Evolutionary conservation across 2,888 invertebrate species (phyloP).

Genomic region (Cremastinae sp.): DNA sequence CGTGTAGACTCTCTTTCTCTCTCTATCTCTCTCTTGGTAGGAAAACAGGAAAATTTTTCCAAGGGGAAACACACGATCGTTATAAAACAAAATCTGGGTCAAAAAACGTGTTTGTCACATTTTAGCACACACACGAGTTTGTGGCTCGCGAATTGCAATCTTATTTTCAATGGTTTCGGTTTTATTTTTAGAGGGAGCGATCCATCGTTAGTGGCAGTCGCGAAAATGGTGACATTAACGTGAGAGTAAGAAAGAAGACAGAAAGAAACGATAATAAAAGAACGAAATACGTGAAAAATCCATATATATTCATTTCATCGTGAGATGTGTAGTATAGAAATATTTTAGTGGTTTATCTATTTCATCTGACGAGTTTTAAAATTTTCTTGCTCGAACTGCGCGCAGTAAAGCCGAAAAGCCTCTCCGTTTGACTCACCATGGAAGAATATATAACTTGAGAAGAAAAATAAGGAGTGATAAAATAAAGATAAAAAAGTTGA

Average conservation of each 20-base stretch:
- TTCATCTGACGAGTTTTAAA: constrained; percentile 18
- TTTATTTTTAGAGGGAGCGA: no score
- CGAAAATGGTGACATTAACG: neutral
- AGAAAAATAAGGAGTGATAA: constrained; percentile 1
- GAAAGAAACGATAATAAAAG: no score
- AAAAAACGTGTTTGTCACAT: constrained; percentile 20
- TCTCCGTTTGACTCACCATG: constrained; percentile 11
- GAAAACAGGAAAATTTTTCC: constrained; percentile 4
- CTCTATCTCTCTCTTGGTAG: neutral
- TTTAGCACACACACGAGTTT: neutral
- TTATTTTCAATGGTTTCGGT: no score
- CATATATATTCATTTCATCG: no score
- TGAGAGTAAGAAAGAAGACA: no score
- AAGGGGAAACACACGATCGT: constrained; percentile 4
- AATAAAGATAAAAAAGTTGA: neutral
- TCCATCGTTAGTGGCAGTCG: no score
- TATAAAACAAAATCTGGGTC: constrained; percentile 9
- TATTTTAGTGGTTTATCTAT: neutral
- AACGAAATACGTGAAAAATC: neutral
- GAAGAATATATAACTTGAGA: constrained; percentile 17
- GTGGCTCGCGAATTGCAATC: neutral
- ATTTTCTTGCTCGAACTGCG: constrained; percentile 25
- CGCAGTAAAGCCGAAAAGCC: constrained; percentile 17
- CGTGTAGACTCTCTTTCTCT: neutral
- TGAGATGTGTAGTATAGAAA: no score